A percentile compares a stretch with the other conserved stretches of the same genome.
Conservation (phyloP, 2,113 vertebrate species). For the Emydura subglobosa region DNA sequence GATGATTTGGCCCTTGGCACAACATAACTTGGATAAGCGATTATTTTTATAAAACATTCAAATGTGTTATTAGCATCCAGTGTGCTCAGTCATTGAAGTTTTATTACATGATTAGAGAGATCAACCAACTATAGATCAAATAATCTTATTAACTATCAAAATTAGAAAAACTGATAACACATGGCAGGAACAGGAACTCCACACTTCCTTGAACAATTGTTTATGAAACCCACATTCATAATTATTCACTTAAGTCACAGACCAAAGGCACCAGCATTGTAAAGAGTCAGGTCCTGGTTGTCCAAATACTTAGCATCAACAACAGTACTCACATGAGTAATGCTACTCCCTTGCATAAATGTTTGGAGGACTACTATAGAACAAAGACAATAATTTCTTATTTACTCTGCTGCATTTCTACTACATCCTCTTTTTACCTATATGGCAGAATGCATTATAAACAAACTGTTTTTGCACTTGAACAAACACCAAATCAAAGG, state of each 20-base stretch:
- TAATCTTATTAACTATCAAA: neutral
- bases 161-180: neutral
- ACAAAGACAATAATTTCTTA: neutral
- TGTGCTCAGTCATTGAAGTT: neutral
- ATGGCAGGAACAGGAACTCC: neutral
- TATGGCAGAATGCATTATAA: neutral
- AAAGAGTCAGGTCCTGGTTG: neutral
- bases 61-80: neutral
- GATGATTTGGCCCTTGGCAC: neutral
- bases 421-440: neutral
- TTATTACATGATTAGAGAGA: constrained; percentile 2
- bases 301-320: neutral
- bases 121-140: neutral
- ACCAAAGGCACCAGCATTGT: neutral
- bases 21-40: neutral
- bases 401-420: neutral
- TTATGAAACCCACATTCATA: neutral
- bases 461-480: neutral
- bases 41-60: neutral
- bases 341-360: neutral
- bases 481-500: neutral
- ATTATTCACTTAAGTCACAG: neutral
- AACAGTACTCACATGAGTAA: neutral
- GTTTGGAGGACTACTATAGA: neutral
- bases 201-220: neutral